Conservation (phyloP, 2,888 invertebrate species). For the Strigamia maritima region DNA sequence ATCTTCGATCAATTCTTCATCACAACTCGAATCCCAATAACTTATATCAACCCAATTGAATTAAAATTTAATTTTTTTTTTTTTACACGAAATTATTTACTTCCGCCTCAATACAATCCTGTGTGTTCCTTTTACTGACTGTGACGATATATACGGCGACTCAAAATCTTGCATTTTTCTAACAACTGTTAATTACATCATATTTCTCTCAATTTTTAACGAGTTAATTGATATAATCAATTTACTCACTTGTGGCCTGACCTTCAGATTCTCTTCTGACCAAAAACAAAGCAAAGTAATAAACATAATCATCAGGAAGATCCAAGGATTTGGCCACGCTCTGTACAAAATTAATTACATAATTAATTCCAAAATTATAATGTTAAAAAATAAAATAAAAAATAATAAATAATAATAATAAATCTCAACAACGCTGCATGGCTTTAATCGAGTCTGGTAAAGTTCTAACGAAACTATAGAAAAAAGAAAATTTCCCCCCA, state of each 20-base stretch:
- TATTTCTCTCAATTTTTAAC: not conserved
- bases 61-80: slow-evolving; percentile 37
- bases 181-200: slow-evolving; percentile 60
- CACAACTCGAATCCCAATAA: slow-evolving; percentile 84
- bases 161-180: slow-evolving; percentile 94
- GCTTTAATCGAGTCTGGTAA: too few species aligned
- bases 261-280: slow-evolving; percentile 72
- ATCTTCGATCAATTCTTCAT: slow-evolving; percentile 76
- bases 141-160: slow-evolving; percentile 89
- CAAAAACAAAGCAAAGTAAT: slow-evolving; percentile 87
- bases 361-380: not conserved
- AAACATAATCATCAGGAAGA: slow-evolving; percentile 71
- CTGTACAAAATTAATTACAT: slow-evolving; percentile 52
- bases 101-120: slow-evolving; percentile 83
- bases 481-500: too few species aligned
- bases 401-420: too few species aligned
- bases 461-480: too few species aligned
- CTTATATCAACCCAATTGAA: slow-evolving; percentile 54
- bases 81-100: slow-evolving; percentile 55
- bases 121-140: slow-evolving; percentile 68
- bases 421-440: too few species aligned
- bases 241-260: slow-evolving; percentile 61
- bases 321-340: slow-evolving; percentile 77
- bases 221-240: not conserved
- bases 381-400: too few species aligned